Base-by-base conservation (phyloP, 2,888 invertebrate species). In the Chaitophorus viminalis region DNA sequence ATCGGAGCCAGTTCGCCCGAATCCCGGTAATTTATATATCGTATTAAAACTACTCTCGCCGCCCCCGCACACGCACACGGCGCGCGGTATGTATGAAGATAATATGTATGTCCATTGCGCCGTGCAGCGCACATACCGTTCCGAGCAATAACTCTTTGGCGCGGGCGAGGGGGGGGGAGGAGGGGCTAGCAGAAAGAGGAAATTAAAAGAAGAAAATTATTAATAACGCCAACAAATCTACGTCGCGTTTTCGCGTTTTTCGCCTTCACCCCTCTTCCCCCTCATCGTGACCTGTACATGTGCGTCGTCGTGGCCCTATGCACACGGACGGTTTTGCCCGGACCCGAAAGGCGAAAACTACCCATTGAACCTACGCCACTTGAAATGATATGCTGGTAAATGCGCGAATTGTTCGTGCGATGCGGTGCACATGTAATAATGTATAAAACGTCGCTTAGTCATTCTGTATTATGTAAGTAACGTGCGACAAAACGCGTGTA, bases 161-260 rank as follows among this genome's bases (percentile, higher is more conserved):
- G 21, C n/a, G n/a, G n/a, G n/a, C n/a, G n/a, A n/a, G n/a, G n/a
- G n/a, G n/a, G n/a, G n/a, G n/a, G n/a, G n/a, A n/a, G n/a, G n/a
- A n/a, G n/a, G n/a, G n/a, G n/a, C n/a, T n/a, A n/a, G n/a, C n/a
- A n/a, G n/a, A n/a, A 78, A 52, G 29, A 75, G 72, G 79, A 87
- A 74, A 87, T 87, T 87, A 87, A 81, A 87, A 87, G 81, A 81
- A 54, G 39, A 74, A 74, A 81, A 87, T 87, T 87, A 81, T 87
- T 87, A 81, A 87, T 74, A 87, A 75, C 74, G 46, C 75, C 31
- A 81, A 87, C 87, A 87, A 79, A 87, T 81, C 87, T 78, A 81
- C 46, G 81, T 87, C 87, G 60, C 0, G 60, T 21, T 60, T 25
- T 60, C 60, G 21, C 60, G 60, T 25, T 18, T 60, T 25, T 25